Evolutionary conservation across 2,888 invertebrate species (phyloP).

Genomic region (Drosophila phalerata): DNA sequence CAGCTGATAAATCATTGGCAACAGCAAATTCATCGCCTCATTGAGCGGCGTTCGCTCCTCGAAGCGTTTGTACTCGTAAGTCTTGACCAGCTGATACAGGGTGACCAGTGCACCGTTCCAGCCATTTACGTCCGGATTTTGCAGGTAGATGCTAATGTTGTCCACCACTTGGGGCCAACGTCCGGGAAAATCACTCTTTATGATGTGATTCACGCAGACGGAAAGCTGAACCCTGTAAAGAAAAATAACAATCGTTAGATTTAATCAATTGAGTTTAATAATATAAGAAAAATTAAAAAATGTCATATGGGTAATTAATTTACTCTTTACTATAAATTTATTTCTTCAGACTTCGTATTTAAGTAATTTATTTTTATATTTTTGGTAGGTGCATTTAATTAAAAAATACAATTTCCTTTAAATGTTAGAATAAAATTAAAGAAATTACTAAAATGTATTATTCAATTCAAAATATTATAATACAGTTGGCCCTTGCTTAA

Average conservation of each 20-base stretch:
- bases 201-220: slow-evolving; percentile 96
- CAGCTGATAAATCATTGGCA: slow-evolving; percentile 96
- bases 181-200: slow-evolving; percentile 97
- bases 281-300: no score
- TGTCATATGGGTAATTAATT: no score
- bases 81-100: slow-evolving; percentile 97
- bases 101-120: slow-evolving; percentile 97
- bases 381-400: neutral
- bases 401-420: no score
- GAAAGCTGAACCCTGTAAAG: slow-evolving; percentile 92
- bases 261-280: neutral
- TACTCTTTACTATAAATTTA: no score
- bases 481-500: no score
- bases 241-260: neutral
- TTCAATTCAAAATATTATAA: no score
- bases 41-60: slow-evolving; percentile 96
- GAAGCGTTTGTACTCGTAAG: slow-evolving; percentile 94
- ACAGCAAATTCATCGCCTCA: slow-evolving; percentile 96
- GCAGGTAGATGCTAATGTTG: slow-evolving; percentile 96
- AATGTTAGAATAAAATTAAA: no score
- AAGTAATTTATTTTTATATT: neutral
- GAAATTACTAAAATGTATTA: no score
- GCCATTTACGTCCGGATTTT: slow-evolving; percentile 93
- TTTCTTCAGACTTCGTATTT: slow-evolving; percentile 11
- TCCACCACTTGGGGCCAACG: slow-evolving; percentile 98